A percentile compares a stretch with the other conserved stretches of the same genome.
These are phyloP conservation scores for Hedychridium roseum DNA, from an alignment of 2,888 invertebrate genomes.

Conservation along the genomic window DNA sequence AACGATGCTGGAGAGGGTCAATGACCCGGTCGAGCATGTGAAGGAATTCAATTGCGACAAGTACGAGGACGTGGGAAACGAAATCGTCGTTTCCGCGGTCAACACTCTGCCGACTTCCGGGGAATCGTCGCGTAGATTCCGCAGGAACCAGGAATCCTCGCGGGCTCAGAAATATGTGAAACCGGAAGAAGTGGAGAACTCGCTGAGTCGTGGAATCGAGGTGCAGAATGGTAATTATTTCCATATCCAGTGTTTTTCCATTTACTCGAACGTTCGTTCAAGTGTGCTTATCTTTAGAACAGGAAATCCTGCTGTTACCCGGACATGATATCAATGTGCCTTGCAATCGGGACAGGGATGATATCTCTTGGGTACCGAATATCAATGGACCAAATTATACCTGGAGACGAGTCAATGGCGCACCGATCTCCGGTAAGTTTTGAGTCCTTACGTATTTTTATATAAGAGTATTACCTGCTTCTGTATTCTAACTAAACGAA, in stretches of 20 bases:
- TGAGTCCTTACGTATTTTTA: slow-evolving; percentile 1
- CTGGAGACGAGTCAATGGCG: slow-evolving; percentile 44
- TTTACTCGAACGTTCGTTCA: not conserved
- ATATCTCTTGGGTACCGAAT: slow-evolving; percentile 43
- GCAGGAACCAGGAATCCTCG: slow-evolving; percentile 38
- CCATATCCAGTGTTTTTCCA: not conserved
- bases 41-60: slow-evolving; percentile 39
- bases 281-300: slow-evolving; percentile 26
- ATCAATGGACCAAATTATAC: slow-evolving; percentile 45
- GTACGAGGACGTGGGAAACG: slow-evolving; percentile 40
- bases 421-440: slow-evolving; percentile 38
- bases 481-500: not conserved
- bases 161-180: slow-evolving; percentile 44
- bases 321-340: slow-evolving; percentile 48
- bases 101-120: slow-evolving; percentile 13
- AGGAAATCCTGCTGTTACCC: slow-evolving; percentile 44
- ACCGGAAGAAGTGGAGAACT: slow-evolving; percentile 39
- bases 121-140: slow-evolving; percentile 30
- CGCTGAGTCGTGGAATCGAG: slow-evolving; percentile 26
- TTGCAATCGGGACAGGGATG: slow-evolving; percentile 44
- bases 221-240: slow-evolving; percentile 24
- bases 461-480: not conserved
- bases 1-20: slow-evolving; percentile 1
- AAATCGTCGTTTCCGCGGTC: slow-evolving; percentile 39
- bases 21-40: slow-evolving; percentile 32